Evolutionary conservation across 2,888 invertebrate genomes (phyloP), one percentile per base, ranked within the genome.

Genomic region (Sialis lutaria): DNA sequence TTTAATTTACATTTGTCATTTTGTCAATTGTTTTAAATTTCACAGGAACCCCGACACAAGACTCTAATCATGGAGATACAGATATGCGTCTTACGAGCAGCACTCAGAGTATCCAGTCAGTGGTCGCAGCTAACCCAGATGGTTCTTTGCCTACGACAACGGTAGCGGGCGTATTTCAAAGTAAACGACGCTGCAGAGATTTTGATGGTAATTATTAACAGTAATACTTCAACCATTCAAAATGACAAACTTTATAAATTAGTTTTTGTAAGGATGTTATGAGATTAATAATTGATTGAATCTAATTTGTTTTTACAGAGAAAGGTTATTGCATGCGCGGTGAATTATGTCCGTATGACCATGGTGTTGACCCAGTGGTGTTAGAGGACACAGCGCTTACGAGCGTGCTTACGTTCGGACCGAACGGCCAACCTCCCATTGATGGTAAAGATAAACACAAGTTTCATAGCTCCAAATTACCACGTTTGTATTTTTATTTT

Each of bases 241-340:
- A n/a, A n/a, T n/a, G n/a, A n/a, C n/a, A n/a, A n/a, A n/a, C n/a
- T n/a, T 32, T 47, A 42, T 32, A 46, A 37, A 13, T 33, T 41
- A n/a, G n/a, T n/a, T n/a, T n/a, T n/a, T n/a, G n/a, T n/a, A n/a
- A n/a, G 10, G 10, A 10, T 35, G 35, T 3, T 35, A n/a, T 10
- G 9, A 10, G 9, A n/a, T 35, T 3, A 10, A n/a, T 35, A 9
- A 35, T 10, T 10, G 40, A 47, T 34, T 6, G 6, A 49, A 35
- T 9, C 8, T 48, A 45, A 40, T 40, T 31, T 42, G 10, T 9
- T 34, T 33, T 42, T 64, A 10, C 70, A 83, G 91, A 92, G 63
- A 89, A 89, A 58, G 93, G 93, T 1, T 91, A 85, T 63, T 98
- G 98, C 64, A 90, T 96, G 79, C 77, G 89, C 4, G 97, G 97